Percentiles rank a stretch among this genome's conserved stretches.
These are phyloP conservation scores for Phyllotreta striolata DNA, from an alignment of 2,888 invertebrate species.

Conservation along the genomic window DNA sequence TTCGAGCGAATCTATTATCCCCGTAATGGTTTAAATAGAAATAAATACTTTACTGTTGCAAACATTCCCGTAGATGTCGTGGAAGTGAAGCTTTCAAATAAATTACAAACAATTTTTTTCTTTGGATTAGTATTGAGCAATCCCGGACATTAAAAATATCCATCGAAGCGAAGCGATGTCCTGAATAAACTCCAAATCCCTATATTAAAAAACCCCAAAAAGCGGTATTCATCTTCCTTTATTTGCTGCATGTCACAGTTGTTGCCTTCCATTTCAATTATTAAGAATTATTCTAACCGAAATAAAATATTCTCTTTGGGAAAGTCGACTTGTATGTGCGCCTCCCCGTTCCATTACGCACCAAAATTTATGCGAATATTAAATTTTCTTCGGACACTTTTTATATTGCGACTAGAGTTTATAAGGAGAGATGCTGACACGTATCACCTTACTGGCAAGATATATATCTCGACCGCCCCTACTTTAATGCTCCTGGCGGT, in stretches of 20 bases:
- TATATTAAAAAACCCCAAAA: slow-evolving; percentile 20
- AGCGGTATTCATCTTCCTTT: slow-evolving; percentile 24
- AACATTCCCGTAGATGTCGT: no score
- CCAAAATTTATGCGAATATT: slow-evolving; percentile 25
- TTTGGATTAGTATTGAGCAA: not conserved
- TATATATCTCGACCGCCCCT: slow-evolving; percentile 13
- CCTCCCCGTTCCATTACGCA: slow-evolving; percentile 11
- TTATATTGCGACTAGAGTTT: slow-evolving; percentile 15
- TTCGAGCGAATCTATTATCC: no score
- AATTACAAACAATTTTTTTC: not conserved
- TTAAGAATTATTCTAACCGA: slow-evolving; percentile 29
- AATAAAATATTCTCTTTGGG: slow-evolving; percentile 24
- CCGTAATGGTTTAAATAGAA: no score
- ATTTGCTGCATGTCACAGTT: slow-evolving; percentile 26
- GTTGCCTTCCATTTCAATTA: slow-evolving; percentile 28
- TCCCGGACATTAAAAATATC: slow-evolving; percentile 2
- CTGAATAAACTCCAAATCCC: slow-evolving; percentile 1
- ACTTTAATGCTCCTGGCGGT: slow-evolving; percentile 2
- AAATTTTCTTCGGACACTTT: slow-evolving; percentile 17
- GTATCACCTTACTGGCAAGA: slow-evolving; percentile 2
- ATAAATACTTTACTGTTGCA: no score
- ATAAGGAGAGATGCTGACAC: slow-evolving; percentile 9
- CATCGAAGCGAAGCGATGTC: not conserved
- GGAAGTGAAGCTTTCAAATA: no score
- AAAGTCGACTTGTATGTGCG: not conserved